Evolutionary conservation across 2,888 invertebrate genomes (phyloP).

Genomic region (Xylota segnis): DNA sequence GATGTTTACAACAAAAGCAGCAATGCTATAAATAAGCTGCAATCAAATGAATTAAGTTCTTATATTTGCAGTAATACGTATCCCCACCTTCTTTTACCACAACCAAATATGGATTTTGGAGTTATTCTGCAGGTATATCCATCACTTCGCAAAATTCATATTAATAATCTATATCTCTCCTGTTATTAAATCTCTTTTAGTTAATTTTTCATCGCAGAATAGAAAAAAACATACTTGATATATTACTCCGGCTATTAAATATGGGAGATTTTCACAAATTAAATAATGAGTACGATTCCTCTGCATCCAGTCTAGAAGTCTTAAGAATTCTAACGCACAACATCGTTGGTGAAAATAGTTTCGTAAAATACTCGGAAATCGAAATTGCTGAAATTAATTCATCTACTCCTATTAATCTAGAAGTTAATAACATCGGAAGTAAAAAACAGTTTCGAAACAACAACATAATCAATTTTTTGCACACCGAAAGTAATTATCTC

Average conservation of each 20-base stretch:
- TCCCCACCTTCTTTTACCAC: slow-evolving; percentile 89
- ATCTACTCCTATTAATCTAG: not conserved
- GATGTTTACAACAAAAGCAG: slow-evolving; percentile 81
- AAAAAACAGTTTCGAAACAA: slow-evolving; percentile 76
- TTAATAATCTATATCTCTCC: not conserved
- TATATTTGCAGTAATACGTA: slow-evolving; percentile 90
- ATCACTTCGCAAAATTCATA: not conserved
- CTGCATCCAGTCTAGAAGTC: slow-evolving; percentile 83
- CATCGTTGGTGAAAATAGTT: slow-evolving; percentile 64
- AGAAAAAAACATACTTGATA: slow-evolving; percentile 81
- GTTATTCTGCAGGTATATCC: slow-evolving; percentile 88
- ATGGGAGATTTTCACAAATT: slow-evolving; percentile 81
- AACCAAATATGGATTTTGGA: slow-evolving; percentile 90
- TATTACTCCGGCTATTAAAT: slow-evolving; percentile 82
- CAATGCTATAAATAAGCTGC: slow-evolving; percentile 62
- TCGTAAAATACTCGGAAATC: not conserved
- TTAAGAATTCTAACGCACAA: slow-evolving; percentile 82
- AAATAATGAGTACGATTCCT: slow-evolving; percentile 81
- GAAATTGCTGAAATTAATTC: not conserved
- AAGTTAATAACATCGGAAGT: not conserved
- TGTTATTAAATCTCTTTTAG: slow-evolving; percentile 71
- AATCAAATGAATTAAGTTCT: slow-evolving; percentile 79
- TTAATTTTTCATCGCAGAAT: slow-evolving; percentile 80
- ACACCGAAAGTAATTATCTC: slow-evolving; percentile 80
- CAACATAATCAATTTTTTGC: slow-evolving; percentile 80